Evolutionary conservation across 2,113 vertebrate species (phyloP), one percentile per base, ranked within the genome.

Genomic region (Brachypodius melanocephalos): DNA sequence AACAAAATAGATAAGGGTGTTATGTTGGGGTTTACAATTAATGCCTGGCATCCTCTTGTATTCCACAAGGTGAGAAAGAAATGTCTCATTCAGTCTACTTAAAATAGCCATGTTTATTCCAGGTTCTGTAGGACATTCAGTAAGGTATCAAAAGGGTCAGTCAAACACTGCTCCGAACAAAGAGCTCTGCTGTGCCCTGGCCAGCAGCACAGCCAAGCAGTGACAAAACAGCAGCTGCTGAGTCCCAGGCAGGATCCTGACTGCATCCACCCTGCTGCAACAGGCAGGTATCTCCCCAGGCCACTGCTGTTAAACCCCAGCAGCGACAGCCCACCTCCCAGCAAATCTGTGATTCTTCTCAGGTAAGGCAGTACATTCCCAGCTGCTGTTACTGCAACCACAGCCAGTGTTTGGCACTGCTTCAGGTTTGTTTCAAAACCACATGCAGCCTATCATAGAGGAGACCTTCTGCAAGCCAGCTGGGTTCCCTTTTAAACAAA

Each of bases 381-480:
- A 93, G 95, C 89, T 89, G 94, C 88, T 67, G n/a, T 10, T 72
- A 85, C 73, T 85, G 85, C 94, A 87, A 2, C 76, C 59, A 66
- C 81, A 94, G 86, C 49, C 42, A 21, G 51, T 2, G 31, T 54
- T 25, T 95, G 95, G 94, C 93, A 94, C 84, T 7, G 71, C 42
- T 76, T 87, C 93, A 83, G 85, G 54, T 54, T 88, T 57, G 43
- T 94, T 94, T 90, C 95, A 69, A 69, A 91, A 79, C 66, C 90
- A 45, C 92, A 85, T 2, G 45, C 89, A 87, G 93, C 81, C 93
- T 63, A 54, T 57, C 69, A 52, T 2, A 48, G 73, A 75, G 65
- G 62, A 90, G 86, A 78, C 89, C 80, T 92, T 92, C 89, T 85
- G 94, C 84, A 80, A 90, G 40, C 75, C 88, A 97, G 92, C 85